Base-by-base conservation (phyloP, 1,140 invertebrate species). In the Lethrus apterus region DNA sequence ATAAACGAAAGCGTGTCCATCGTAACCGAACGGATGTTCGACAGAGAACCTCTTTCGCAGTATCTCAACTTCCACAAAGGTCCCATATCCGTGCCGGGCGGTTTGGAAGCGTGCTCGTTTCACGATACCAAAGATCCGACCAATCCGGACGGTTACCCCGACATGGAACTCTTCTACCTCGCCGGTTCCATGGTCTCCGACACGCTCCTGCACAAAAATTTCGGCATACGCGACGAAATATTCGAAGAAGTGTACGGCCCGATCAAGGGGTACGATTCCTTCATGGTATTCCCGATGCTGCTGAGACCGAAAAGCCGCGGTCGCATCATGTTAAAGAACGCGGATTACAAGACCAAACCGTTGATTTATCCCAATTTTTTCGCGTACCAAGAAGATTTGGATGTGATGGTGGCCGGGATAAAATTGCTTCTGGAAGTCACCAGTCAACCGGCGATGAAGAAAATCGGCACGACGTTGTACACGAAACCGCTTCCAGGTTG, bases 281-380 rank as follows among this genome's bases (percentile, higher is more conserved):
- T 61, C 46, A 66, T 65, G 62, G 59, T 64, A 2, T 57, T 82
- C 0, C 81, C 83, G 0, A 62, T 86, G 47, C 49, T 88, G 13
- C 58, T 88, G 40, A 68, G 83, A 42, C 87, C 89, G 0, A 75
- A 75, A 44, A 86, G 84, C 36, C 70, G 72, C 33, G 89, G 89
- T 4, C 73, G 70, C 31, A 65, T 93, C 1, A 70, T 76, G 45
- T 58, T 93, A 15, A 50, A 58, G 53, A 76, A 72, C 48, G 78
- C 64, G 31, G 79, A 90, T 67, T 87, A 88, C 3, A 75, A 76
- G 33, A 71, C 77, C 7, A 81, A 86, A 58, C 93, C 93, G 0
- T 65, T 79, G n/a, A 81, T 96, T 11, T 78, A 86, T 56, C 81
- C 90, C 1, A 89, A 89, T 52, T 92, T 90, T 56, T 81, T 86